A percentile compares a stretch with the other conserved stretches of the same genome.
Evolutionary conservation across 2,113 vertebrate species (phyloP).

Genomic region (Sakesphorus luctuosus): DNA sequence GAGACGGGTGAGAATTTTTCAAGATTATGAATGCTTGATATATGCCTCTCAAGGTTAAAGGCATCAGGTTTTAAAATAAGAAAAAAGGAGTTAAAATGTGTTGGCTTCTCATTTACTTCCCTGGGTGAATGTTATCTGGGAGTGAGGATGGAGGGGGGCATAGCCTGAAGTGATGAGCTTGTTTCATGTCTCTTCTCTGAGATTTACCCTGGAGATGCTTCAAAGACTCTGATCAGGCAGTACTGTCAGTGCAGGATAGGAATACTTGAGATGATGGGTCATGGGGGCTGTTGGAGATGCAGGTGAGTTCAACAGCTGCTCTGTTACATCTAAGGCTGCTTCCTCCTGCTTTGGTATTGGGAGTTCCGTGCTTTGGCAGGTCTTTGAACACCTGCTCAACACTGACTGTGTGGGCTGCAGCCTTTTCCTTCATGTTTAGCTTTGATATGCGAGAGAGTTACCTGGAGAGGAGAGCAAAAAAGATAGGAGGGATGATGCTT

Average conservation of each 20-base stretch:
- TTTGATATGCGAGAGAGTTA: not conserved
- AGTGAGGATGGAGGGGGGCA: not conserved
- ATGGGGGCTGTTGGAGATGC: accelerated
- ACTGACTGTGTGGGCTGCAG: not conserved
- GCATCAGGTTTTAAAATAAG: not conserved
- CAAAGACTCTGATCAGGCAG: constrained; percentile 72
- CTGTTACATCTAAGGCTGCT: not conserved
- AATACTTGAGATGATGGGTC: not conserved
- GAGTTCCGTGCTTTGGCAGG: not conserved
- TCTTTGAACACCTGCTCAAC: not conserved
- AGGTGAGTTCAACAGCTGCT: not conserved
- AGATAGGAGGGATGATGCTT: not conserved
- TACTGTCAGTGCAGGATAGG: accelerated
- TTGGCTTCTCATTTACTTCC: accelerated
- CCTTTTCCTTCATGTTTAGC: not conserved
- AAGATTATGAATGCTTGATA: not conserved
- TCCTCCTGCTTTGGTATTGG: not conserved
- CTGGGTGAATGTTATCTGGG: not conserved
- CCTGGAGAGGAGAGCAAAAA: not conserved
- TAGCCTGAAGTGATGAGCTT: constrained; percentile 71
- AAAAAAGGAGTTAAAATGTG: not conserved
- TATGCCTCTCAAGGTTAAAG: not conserved
- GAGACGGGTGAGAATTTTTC: constrained; percentile 85
- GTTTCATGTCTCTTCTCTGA: constrained; percentile 83
- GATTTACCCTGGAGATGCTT: constrained; percentile 64